These are phyloP conservation scores for Scatophagus argus DNA, from an alignment of 2,113 vertebrate species.

Conservation along the genomic window DNA sequence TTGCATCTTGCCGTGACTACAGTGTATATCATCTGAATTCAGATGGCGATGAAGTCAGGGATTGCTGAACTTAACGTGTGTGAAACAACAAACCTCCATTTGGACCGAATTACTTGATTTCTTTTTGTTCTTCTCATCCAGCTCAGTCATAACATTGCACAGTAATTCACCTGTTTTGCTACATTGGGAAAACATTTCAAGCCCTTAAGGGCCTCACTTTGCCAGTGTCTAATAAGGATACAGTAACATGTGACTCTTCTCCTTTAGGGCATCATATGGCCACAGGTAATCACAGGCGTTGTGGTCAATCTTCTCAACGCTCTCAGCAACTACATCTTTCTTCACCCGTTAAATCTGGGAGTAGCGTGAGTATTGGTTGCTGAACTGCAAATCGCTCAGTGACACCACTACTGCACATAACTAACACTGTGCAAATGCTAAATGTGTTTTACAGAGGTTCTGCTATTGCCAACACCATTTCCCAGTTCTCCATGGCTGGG, in stretches of 20 bases:
- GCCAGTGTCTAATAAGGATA: background rate
- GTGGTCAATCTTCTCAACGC: constrained; percentile 89
- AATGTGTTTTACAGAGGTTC: constrained; percentile 85
- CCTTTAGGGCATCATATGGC: constrained; percentile 90
- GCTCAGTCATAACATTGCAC: too few species aligned
- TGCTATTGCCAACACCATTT: constrained; percentile 87
- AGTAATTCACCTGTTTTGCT: too few species aligned
- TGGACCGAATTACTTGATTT: too few species aligned
- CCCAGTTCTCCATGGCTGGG: constrained; percentile 84
- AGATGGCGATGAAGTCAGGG: background rate
- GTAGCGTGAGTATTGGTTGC: constrained; percentile 87
- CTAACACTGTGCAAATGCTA: background rate
- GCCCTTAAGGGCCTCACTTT: background rate
- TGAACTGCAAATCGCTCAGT: background rate
- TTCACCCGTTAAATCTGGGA: constrained; percentile 87
- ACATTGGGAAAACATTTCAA: too few species aligned
- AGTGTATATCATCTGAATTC: background rate
- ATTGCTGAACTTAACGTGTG: background rate
- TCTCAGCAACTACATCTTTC: constrained; percentile 88
- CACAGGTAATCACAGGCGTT: constrained; percentile 89
- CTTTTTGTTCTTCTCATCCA: too few species aligned
- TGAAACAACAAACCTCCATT: background rate
- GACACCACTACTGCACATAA: background rate
- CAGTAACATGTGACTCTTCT: background rate
- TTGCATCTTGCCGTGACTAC: background rate